Evolutionary conservation across 2,113 vertebrate species (phyloP), one percentile per base, ranked within the genome.

Genomic region (Tympanuchus pallidicinctus): DNA sequence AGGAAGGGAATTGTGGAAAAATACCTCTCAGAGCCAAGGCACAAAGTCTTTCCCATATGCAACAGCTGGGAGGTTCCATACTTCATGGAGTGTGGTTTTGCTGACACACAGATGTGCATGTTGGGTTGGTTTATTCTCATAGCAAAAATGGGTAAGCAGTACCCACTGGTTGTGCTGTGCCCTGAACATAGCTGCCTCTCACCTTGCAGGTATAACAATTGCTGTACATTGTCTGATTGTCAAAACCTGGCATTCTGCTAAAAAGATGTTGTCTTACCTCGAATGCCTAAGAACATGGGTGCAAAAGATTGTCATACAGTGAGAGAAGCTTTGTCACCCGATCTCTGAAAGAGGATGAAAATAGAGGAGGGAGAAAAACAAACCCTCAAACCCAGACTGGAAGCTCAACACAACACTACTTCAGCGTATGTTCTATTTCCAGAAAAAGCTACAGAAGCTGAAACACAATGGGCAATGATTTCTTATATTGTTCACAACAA

Each of bases 391-490:
- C 13, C 19, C 42, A 61, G 52, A 74, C 59, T 79, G 30, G 40
- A 63, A 90, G 72, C 34, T n/a, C 56, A 67, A 20, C 2, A 2
- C 83, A 81, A 61, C 48, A 30, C 21, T 78, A 32, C 76, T 80
- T 63, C 60, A 80, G 42, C 10, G 8, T 74, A 15, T 28, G 38
- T 69, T 92, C 85, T 88, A 11, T 90, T 90, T 94, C 64, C 88
- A 92, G 86, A 81, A 79, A 59, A 50, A 0, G 0, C 30, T 71
- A 72, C 89, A 73, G 59, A 89, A 88, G 52, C 69, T 61, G 72
- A 43, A 79, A 70, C 73, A 94, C 90, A 95, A 92, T 84, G 69
- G 86, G 90, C 82, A 63, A 73, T 93, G 88, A 94, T 95, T 97
- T 94, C 82, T 91, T 74, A 86, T 40, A 57, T 88, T 92, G 70